phyloP scores from a whole-genome alignment of 2,797 vertebrate genomes.

The Pampus argenteus region DNA sequence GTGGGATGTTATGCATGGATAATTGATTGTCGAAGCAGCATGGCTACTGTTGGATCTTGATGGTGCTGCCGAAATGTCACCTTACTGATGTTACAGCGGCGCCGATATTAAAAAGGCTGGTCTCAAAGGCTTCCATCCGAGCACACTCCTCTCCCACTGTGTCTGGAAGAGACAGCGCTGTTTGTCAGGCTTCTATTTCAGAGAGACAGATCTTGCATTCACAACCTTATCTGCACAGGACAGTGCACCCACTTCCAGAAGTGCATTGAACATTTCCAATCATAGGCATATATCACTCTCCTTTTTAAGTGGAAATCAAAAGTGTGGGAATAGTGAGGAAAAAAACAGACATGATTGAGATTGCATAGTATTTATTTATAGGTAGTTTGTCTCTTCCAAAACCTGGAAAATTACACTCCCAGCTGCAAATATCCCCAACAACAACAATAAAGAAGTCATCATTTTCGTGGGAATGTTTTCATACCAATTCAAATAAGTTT shows the following conservation, averaged over 20 bases:
- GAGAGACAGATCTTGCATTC: slow-evolving; percentile 76
- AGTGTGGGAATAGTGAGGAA: slow-evolving; percentile 70
- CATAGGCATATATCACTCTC: slow-evolving; percentile 76
- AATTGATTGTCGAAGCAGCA: slow-evolving; percentile 88
- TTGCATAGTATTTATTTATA: slow-evolving; percentile 75
- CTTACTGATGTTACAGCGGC: slow-evolving; percentile 87
- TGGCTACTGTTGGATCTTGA: slow-evolving; percentile 86
- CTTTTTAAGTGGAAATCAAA: slow-evolving; percentile 86
- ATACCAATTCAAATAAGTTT: slow-evolving; percentile 69
- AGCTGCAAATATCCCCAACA: slow-evolving; percentile 66
- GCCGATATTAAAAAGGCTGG: slow-evolving; percentile 84
- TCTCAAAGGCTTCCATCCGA: slow-evolving; percentile 85
- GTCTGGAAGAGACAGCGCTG: slow-evolving; percentile 78
- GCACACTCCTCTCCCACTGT: slow-evolving; percentile 82
- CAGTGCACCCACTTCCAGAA: slow-evolving; percentile 84
- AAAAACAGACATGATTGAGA: slow-evolving; percentile 78
- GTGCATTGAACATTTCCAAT: slow-evolving; percentile 85
- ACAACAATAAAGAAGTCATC: slow-evolving; percentile 78
- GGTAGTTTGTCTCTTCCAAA: slow-evolving; percentile 75
- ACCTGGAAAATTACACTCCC: slow-evolving; percentile 74
- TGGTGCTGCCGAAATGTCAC: slow-evolving; percentile 88
- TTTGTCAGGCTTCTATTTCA: slow-evolving; percentile 84
- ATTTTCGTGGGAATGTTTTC: slow-evolving; percentile 72
- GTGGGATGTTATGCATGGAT: slow-evolving; percentile 85
- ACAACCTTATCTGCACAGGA: slow-evolving; percentile 86